Evolutionary conservation across 2,888 invertebrate genomes (phyloP), one percentile per base, ranked within the genome.

Genomic region (Zonitis immaculata): DNA sequence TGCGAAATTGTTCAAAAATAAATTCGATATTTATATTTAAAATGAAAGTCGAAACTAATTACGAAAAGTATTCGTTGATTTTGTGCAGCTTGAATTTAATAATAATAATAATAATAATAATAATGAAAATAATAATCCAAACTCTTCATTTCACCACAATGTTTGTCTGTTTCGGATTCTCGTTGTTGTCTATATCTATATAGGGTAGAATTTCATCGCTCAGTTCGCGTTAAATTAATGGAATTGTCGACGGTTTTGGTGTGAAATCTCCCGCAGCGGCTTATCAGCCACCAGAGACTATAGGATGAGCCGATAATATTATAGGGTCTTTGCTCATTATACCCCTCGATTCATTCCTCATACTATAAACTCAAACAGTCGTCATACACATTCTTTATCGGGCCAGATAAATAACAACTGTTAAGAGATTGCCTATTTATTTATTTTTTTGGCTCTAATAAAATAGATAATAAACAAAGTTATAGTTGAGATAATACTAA

Each of bases 51-150:
- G 62, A 72, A 74, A 73, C 71, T 73, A 74, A 74, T 74, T 74
- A 74, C 72, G 73, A 73, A 71, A 72, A 72, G 73, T 72, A 73
- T 73, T 70, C 72, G 65, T 73, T 71, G 73, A 73, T 73, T 73
- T 73, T 72, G 71, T 60, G 18, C 11, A 12, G 66, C 67, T 66
- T 65, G 66, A 62, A 61, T 65, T 67, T 66, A 67, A 67, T 71
- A 70, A 70, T 69, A 68, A 35, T 16, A 6, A 6, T 4, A 32
- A 28, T 9, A 32, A 12, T 14, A n/a, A n/a, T n/a, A n/a, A n/a
- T n/a, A n/a, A n/a, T n/a, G n/a, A n/a, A n/a, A n/a, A n/a, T n/a
- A n/a, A n/a, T n/a, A n/a, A n/a, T 8, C 35, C 8, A 16, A 16
- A 8, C 16, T 18, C 18, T 11, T 11, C 6, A 1, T 2, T 16